Conservation (phyloP, 2,797 vertebrate genomes). For the Tachyglossus aculeatus region DNA sequence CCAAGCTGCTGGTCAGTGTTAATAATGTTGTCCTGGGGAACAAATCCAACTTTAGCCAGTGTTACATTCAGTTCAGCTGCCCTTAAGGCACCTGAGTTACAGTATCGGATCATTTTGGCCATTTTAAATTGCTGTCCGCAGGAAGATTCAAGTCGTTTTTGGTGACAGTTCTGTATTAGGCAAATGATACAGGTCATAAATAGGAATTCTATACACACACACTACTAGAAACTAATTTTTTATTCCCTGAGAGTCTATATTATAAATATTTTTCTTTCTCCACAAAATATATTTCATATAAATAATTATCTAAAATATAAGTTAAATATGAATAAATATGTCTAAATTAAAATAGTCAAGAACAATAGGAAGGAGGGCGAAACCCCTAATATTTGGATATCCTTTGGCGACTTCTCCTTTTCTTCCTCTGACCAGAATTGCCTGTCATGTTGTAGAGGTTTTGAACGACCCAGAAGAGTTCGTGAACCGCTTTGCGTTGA, state of each 20-base stretch:
- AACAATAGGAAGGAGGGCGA: background rate
- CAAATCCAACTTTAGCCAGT: no score
- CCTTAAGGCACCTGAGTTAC: no score
- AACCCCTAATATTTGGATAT: conserved; percentile 23
- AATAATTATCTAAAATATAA: conserved; percentile 70
- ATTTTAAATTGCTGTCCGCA: conserved; percentile 17
- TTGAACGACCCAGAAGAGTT: conserved; percentile 58
- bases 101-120: background rate
- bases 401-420: conserved; percentile 62
- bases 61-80: no score
- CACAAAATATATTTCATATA: conserved; percentile 65
- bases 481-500: conserved; percentile 71
- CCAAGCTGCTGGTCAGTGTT: no score
- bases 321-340: conserved; percentile 84
- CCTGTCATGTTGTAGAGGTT: conserved; percentile 31
- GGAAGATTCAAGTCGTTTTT: conserved; percentile 28
- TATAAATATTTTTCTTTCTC: conserved; percentile 71
- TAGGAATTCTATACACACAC: conserved; percentile 62
- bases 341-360: conserved; percentile 57
- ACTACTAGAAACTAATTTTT: conserved; percentile 54
- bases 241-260: conserved; percentile 45
- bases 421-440: background rate
- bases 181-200: conserved; percentile 57
- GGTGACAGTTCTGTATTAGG: conserved; percentile 35
- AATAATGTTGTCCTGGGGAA: no score